These are phyloP conservation scores for Sycophila texana DNA, from an alignment of 2,888 invertebrate genomes.

Conservation along the genomic window DNA sequence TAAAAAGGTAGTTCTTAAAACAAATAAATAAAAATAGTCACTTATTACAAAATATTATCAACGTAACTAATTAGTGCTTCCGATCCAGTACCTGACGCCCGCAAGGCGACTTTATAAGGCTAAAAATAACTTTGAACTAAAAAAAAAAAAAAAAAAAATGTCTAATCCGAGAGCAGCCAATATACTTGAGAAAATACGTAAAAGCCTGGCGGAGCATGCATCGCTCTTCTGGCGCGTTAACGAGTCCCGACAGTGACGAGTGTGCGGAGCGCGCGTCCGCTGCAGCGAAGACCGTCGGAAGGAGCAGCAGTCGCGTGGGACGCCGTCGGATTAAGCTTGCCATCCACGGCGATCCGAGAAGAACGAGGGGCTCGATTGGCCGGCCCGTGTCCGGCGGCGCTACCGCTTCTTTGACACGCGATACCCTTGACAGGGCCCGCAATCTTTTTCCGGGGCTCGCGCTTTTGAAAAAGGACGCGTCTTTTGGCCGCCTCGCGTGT, in stretches of 20 bases:
- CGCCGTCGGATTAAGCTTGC: slow-evolving; percentile 36
- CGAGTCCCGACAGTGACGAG: slow-evolving; percentile 31
- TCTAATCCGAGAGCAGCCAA: too few relatives aligned
- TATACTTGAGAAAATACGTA: not conserved
- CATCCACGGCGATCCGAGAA: slow-evolving; percentile 39
- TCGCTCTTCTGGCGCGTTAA: slow-evolving; percentile 24
- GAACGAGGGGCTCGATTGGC: slow-evolving; percentile 22
- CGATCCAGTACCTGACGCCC: not conserved
- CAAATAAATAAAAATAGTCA: too few relatives aligned
- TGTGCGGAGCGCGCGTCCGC: slow-evolving; percentile 24
- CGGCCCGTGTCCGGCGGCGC: slow-evolving; percentile 1
- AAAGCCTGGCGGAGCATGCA: slow-evolving; percentile 11
- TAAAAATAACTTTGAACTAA: not conserved
- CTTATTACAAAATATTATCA: too few relatives aligned
- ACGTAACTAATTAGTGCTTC: too few relatives aligned
- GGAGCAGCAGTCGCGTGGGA: slow-evolving; percentile 16
- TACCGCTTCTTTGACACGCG: slow-evolving; percentile 52
- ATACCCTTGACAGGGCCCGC: slow-evolving; percentile 43
- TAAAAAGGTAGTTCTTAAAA: too few relatives aligned
- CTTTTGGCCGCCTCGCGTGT: slow-evolving; percentile 17
- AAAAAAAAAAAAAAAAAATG: too few relatives aligned
- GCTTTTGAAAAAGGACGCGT: slow-evolving; percentile 51
- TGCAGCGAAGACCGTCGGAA: slow-evolving; percentile 32
- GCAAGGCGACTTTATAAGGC: not conserved
- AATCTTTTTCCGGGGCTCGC: slow-evolving; percentile 15